Conservation (phyloP, 1,140 invertebrate genomes). For the Formica exsecta region DNA sequence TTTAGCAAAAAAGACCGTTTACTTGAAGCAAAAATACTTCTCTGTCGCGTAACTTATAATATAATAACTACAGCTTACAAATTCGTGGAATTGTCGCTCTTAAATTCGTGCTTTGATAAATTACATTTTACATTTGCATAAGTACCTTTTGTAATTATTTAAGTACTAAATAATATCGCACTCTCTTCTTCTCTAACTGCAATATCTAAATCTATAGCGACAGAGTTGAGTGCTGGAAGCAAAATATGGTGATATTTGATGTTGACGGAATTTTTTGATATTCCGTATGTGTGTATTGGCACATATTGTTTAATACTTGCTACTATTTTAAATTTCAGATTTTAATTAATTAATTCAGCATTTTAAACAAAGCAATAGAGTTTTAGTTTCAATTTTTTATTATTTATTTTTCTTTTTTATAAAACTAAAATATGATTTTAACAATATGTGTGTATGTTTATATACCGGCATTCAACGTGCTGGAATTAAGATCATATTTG, state of each 20-base stretch:
- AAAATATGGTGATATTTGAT: constrained; percentile 9
- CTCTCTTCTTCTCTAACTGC: neutral
- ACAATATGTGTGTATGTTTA: neutral
- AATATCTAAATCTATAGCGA: neutral
- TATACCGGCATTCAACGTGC: constrained; percentile 16
- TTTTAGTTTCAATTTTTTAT: neutral
- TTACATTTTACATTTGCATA: constrained; percentile 2
- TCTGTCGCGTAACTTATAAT: constrained; percentile 3
- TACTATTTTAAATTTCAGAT: neutral
- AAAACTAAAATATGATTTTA: constrained; percentile 5
- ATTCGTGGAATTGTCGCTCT: neutral
- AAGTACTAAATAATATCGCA: constrained; percentile 19
- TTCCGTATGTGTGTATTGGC: neutral
- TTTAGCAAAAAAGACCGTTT: neutral
- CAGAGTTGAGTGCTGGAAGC: neutral
- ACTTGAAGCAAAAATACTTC: constrained; percentile 1
- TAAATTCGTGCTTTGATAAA: neutral
- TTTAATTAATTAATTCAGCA: neutral
- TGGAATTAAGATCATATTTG: constrained; percentile 9
- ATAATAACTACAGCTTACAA: constrained; percentile 1
- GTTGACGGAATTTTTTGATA: constrained; percentile 14
- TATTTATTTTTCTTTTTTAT: neutral
- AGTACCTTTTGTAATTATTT: constrained; percentile 17
- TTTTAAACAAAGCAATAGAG: neutral
- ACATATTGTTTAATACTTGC: neutral